Base-by-base conservation (phyloP, 2,797 vertebrate species). In the Emys orbicularis region DNA sequence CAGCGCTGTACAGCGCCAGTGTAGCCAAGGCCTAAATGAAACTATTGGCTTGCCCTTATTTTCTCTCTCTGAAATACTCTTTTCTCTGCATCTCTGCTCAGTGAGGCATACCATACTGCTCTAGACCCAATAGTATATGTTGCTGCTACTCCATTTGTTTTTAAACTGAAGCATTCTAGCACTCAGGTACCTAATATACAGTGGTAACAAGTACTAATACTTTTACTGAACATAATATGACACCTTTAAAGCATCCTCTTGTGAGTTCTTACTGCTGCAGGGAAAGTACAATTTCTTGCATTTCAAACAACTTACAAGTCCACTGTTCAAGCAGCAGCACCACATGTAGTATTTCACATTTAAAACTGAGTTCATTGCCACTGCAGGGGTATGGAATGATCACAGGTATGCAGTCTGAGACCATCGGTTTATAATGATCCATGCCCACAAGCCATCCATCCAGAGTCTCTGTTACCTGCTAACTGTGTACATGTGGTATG, bases 371-470 rank as follows among this genome's bases (percentile, higher is more conserved):
- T 90, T 94, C 90, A 76, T 86, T 74, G 91, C 83, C 41, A 44
- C 10, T 54, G 81, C 86, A 90, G 52, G 79, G 52, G 29, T 54
- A 49, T 53, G 9, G n/a, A 61, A 76, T 15, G 25, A 61, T 52
- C 44, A 29, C 25, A 72, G 12, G 15, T 21, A 7, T 79, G 34
- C 47, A 68, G 37, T 72, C 29, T 9, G 44, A 76, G 47, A 31
- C 1, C 44, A 49, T 29, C 23, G 7, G 15, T 77, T 77, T 77
- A 29, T 44, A 85, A 0, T 81, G 89, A 77, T 49, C 77, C 86
- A 91, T 83, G 77, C 93, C 95, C 82, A 68, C 89, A 50, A 89
- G 92, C 84, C 84, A 34, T 90, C 87, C 86, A 81, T 87, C 57
- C 2, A 2, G 34, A 79, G 74, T 49, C 29, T 76, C 23, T 29